Percentiles rank a stretch among this genome's conserved stretches.
Conservation (phyloP, 2,797 vertebrate genomes). For the Sebastes nivosus region DNA sequence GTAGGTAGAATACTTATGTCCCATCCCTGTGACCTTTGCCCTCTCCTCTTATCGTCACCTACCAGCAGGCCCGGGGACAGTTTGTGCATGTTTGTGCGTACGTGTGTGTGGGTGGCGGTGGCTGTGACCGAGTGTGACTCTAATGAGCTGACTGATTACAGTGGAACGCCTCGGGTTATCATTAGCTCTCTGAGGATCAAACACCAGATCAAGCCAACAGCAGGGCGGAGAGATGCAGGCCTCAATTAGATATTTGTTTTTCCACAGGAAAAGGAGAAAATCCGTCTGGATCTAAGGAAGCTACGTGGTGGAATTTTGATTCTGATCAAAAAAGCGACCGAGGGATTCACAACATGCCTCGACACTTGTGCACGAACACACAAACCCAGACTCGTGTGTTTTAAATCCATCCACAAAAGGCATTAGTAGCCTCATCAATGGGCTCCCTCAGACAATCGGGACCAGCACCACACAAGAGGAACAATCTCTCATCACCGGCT, state of each 20-base stretch:
- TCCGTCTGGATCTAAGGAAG: background rate
- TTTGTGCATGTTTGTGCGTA: conserved; percentile 12
- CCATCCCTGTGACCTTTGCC: conserved; percentile 30
- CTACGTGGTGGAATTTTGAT: background rate
- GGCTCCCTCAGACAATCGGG: conserved; percentile 34
- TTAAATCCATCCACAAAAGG: conserved; percentile 30
- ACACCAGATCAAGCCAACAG: conserved; percentile 46
- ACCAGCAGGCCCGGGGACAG: conserved; percentile 27
- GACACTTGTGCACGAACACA: background rate
- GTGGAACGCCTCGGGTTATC: conserved; percentile 56
- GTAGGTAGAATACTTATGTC: background rate
- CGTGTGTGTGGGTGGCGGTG: conserved; percentile 21
- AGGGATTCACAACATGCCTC: background rate
- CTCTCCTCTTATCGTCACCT: conserved; percentile 32
- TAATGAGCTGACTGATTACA: conserved; percentile 77
- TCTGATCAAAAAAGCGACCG: background rate
- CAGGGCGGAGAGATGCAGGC: background rate
- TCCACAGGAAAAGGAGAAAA: conserved; percentile 24
- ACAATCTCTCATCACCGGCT: conserved; percentile 38
- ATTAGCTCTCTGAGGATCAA: conserved; percentile 61
- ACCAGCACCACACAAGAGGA: conserved; percentile 27
- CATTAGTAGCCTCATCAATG: conserved; percentile 31
- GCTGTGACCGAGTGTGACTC: conserved; percentile 48
- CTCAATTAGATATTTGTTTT: conserved; percentile 41
- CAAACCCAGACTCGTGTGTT: conserved; percentile 1